A percentile compares a stretch with the other conserved stretches of the same genome.
Evolutionary conservation across 2,113 vertebrate species (phyloP).

Genomic region (Sylvietta virens): DNA sequence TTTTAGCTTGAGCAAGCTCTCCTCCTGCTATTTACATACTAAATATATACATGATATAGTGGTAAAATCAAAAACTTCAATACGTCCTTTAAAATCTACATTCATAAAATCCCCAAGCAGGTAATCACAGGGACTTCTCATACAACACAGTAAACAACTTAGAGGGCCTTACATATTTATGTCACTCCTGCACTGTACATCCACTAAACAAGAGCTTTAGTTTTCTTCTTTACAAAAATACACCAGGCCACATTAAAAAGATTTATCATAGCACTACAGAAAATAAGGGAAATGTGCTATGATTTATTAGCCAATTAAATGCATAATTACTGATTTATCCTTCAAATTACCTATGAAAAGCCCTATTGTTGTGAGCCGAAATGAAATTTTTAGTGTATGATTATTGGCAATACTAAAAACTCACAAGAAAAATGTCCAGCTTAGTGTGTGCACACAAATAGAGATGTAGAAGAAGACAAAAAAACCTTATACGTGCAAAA

Average conservation of each 20-base stretch:
- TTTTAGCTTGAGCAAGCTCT: not conserved
- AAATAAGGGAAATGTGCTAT: slow-evolving; percentile 8
- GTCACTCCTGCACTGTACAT: not conserved
- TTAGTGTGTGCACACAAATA: not conserved
- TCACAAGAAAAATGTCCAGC: not conserved
- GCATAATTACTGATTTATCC: slow-evolving; percentile 33
- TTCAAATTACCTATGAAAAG: slow-evolving; percentile 22
- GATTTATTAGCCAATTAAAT: slow-evolving; percentile 61
- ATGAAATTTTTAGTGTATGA: not conserved
- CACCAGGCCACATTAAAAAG: not conserved
- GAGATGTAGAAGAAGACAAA: not conserved
- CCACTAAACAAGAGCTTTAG: not conserved
- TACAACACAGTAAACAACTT: not conserved
- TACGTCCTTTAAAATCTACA: not conserved
- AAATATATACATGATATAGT: not conserved
- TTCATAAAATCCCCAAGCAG: not conserved
- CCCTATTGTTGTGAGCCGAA: not conserved
- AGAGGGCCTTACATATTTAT: not conserved
- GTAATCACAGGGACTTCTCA: not conserved
- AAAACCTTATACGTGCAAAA: not conserved
- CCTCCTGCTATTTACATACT: not conserved
- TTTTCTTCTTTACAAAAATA: not conserved
- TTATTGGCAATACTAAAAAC: not conserved
- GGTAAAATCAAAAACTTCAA: not conserved
- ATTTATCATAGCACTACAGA: not conserved